phyloP scores from a whole-genome alignment of 2,797 vertebrate genomes.

The Oryzias sinensis region DNA sequence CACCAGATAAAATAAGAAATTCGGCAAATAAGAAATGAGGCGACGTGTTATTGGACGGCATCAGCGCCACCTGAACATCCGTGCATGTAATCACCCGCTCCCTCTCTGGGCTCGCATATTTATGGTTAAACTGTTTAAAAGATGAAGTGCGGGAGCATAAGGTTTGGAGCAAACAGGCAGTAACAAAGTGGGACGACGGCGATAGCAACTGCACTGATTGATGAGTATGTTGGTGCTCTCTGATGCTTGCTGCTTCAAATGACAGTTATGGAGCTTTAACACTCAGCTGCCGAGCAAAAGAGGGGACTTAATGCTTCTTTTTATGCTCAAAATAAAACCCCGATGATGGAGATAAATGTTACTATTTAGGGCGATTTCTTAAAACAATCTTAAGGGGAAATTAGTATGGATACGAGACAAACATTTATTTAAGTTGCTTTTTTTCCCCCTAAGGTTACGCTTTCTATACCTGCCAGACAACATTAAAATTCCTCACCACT shows the following conservation, averaged over 20 bases:
- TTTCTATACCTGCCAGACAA: too few species aligned
- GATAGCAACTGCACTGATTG: constrained; percentile 36
- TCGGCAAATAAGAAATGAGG: constrained; percentile 51
- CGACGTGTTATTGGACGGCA: constrained; percentile 45
- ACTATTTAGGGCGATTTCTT: too few species aligned
- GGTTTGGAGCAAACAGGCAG: constrained; percentile 38
- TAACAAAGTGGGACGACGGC: constrained; percentile 38
- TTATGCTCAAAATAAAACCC: not conserved
- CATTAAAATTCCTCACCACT: too few species aligned
- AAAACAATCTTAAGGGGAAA: too few species aligned
- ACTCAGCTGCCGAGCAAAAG: constrained; percentile 2
- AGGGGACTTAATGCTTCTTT: not conserved
- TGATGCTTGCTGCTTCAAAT: constrained; percentile 46
- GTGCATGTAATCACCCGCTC: not conserved
- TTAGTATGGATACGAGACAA: too few species aligned
- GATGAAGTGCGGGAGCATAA: constrained; percentile 27
- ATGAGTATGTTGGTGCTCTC: constrained; percentile 42
- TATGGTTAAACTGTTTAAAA: constrained; percentile 33
- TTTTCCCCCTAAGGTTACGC: too few species aligned
- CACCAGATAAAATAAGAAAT: constrained; percentile 60
- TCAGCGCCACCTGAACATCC: constrained; percentile 26
- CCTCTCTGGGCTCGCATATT: not conserved
- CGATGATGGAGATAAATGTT: too few species aligned
- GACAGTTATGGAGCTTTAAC: constrained; percentile 7
- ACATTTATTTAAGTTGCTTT: too few species aligned